phyloP scores from a whole-genome alignment of 2,888 invertebrate genomes.

The Sthenelais limicola region DNA sequence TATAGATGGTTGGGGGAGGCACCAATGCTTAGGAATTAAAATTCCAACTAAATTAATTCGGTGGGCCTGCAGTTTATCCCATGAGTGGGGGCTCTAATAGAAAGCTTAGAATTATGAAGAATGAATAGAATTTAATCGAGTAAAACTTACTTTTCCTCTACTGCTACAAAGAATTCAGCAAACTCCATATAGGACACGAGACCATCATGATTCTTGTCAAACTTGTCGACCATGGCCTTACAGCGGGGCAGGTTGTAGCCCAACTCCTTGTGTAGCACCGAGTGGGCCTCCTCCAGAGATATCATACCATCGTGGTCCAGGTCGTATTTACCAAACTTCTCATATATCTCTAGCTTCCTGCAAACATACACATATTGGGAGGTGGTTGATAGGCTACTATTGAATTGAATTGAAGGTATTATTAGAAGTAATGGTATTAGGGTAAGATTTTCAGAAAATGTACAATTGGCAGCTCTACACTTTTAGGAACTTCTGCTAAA shows the following conservation, averaged over 20 bases:
- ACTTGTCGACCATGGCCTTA: slow-evolving; percentile 43
- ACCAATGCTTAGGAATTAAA: too few relatives aligned
- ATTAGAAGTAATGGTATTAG: too few relatives aligned
- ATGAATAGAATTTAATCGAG: too few relatives aligned
- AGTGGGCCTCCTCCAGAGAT: slow-evolving; percentile 83
- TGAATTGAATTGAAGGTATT: too few relatives aligned
- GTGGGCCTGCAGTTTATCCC: too few relatives aligned
- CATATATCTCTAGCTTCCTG: slow-evolving; percentile 50
- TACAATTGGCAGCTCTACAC: too few relatives aligned
- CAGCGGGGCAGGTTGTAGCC: slow-evolving; percentile 44
- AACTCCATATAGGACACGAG: slow-evolving; percentile 49
- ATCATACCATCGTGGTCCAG: slow-evolving; percentile 86
- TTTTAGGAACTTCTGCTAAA: too few relatives aligned
- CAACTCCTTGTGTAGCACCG: slow-evolving; percentile 45
- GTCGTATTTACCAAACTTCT: slow-evolving; percentile 75
- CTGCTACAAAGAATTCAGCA: slow-evolving; percentile 48
- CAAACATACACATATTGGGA: neutral
- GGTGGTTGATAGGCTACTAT: neutral
- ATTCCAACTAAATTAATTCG: too few relatives aligned
- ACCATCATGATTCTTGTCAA: slow-evolving; percentile 47
- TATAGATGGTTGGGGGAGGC: too few relatives aligned
- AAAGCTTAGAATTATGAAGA: too few relatives aligned
- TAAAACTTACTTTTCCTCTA: slow-evolving; percentile 48
- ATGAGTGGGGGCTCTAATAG: too few relatives aligned
- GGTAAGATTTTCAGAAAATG: too few relatives aligned